Conservation (phyloP, 2,113 vertebrate species). For the Myrmophylax atrothorax region DNA sequence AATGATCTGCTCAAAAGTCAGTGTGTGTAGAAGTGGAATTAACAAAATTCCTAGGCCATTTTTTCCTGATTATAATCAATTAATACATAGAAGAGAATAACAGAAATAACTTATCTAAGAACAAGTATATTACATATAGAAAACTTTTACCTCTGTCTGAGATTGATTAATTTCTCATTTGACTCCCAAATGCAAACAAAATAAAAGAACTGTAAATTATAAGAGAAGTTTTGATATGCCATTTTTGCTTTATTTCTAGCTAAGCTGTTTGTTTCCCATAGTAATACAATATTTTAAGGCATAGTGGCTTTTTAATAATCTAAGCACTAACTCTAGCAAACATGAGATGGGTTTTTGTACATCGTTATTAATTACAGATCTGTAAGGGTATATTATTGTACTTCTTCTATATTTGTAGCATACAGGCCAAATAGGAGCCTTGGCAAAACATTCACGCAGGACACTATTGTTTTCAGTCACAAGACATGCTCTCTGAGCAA, state of each 20-base stretch:
- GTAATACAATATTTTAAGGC: neutral
- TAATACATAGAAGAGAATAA: neutral
- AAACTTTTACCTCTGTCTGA: neutral
- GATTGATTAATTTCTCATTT: neutral
- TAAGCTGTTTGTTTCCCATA: neutral
- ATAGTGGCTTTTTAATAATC: neutral
- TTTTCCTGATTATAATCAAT: slow-evolving; percentile 49
- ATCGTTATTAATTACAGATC: neutral
- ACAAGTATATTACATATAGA: neutral
- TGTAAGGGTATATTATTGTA: neutral
- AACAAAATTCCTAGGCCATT: slow-evolving; percentile 10
- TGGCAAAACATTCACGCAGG: no score
- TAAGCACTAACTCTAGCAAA: neutral
- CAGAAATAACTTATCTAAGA: slow-evolving; percentile 4
- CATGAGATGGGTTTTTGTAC: neutral
- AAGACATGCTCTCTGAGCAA: no score
- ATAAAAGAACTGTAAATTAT: neutral
- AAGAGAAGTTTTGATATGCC: neutral
- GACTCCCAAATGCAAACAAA: neutral
- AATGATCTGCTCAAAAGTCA: slow-evolving; percentile 40
- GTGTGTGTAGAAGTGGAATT: slow-evolving; percentile 17
- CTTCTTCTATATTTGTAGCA: no score
- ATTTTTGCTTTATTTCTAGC: neutral
- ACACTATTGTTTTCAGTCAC: no score
- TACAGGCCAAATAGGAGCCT: no score